Conservation (phyloP, 2,797 vertebrate genomes). For the Leucoraja ocellata region DNA sequence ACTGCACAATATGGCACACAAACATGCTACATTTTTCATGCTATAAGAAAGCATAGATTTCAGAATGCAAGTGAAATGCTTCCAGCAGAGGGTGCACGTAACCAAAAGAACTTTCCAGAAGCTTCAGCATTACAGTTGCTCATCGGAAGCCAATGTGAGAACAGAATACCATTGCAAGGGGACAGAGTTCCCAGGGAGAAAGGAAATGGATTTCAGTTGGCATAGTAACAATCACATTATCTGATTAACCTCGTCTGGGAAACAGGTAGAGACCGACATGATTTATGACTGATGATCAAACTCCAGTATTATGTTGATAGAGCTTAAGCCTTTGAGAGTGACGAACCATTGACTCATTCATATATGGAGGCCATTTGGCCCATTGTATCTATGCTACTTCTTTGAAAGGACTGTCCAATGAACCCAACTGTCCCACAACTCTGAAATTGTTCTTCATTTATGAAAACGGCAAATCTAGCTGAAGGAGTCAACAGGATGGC, state of each 20-base stretch:
- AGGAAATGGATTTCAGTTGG: constrained; percentile 18
- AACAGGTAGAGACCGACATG: background rate
- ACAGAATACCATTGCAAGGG: background rate
- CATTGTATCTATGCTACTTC: background rate
- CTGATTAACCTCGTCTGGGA: background rate
- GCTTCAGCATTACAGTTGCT: background rate
- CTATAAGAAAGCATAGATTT: background rate
- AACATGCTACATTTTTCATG: background rate
- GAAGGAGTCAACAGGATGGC: background rate
- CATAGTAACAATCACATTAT: constrained; percentile 9
- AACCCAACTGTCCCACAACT: background rate
- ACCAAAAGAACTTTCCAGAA: background rate
- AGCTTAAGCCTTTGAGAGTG: background rate
- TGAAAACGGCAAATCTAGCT: background rate
- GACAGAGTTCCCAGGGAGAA: background rate
- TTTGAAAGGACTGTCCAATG: background rate
- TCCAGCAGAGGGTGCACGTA: constrained; percentile 22
- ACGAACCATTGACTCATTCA: background rate
- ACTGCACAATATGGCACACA: background rate
- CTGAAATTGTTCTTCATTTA: background rate
- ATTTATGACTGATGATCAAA: background rate
- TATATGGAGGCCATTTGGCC: background rate
- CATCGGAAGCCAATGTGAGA: background rate
- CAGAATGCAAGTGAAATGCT: background rate
- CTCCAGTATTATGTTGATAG: background rate